These are phyloP conservation scores for Galerucella calmariensis DNA, from an alignment of 2,888 invertebrate species.

Conservation along the genomic window DNA sequence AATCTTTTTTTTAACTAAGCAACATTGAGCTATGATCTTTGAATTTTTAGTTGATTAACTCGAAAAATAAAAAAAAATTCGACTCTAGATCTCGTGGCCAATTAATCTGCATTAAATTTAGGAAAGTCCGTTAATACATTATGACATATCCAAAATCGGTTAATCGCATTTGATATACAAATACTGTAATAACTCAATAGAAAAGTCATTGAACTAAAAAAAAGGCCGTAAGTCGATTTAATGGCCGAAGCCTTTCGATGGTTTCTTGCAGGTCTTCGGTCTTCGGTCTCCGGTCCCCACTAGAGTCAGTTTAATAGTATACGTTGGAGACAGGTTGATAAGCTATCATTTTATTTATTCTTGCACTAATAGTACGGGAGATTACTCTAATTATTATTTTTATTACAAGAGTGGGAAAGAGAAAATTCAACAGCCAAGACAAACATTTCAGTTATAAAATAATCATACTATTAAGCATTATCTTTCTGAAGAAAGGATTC, in stretches of 20 bases:
- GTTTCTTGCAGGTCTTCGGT: conserved; percentile 21
- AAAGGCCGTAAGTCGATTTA: conserved; percentile 20
- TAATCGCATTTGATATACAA: conserved; percentile 8
- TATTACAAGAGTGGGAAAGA: too few species aligned
- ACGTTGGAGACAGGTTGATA: conserved; percentile 14
- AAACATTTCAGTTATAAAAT: too few species aligned
- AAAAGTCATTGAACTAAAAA: conserved; percentile 29
- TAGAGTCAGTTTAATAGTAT: neutral
- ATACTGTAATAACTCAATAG: conserved; percentile 20
- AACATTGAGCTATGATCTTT: too few species aligned
- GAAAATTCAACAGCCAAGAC: too few species aligned
- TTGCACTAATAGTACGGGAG: neutral
- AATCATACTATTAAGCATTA: too few species aligned
- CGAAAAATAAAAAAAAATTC: neutral
- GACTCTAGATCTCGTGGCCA: neutral
- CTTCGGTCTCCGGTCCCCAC: neutral
- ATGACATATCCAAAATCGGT: neutral
- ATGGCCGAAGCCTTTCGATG: conserved; percentile 23
- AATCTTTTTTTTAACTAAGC: too few species aligned
- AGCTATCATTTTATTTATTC: conserved; percentile 8
- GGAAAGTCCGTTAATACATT: neutral
- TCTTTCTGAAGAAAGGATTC: too few species aligned
- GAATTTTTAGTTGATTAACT: too few species aligned
- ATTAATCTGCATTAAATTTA: neutral
- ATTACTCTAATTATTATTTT: neutral